Evolutionary conservation across 2,797 vertebrate genomes (phyloP), one percentile per base, ranked within the genome.

Genomic region (Pseudochromis fuscus): DNA sequence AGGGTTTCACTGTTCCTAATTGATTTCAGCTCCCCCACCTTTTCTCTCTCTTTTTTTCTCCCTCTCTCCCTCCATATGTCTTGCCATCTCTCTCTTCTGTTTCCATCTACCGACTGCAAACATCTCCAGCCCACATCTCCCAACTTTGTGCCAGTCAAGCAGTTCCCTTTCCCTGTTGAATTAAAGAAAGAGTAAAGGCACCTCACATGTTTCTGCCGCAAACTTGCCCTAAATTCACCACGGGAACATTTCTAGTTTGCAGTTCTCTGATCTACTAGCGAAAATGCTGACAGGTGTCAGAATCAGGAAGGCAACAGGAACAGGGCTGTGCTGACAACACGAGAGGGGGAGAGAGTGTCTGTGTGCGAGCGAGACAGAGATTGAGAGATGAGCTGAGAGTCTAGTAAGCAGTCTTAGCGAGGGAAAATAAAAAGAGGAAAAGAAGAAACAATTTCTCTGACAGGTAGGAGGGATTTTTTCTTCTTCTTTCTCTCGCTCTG

Each of bases 201-300:
- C 57, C 85, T 87, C 77, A 75, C 81, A 84, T 87, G 86, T 88
- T 91, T 73, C 82, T 84, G 85, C 89, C 77, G 80, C 78, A 87
- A 88, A 89, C 87, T 84, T 90, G 87, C 85, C 91, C 91, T 82
- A 92, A 92, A 94, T 93, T 92, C 91, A 87, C 83, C 84, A 82
- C 77, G 61, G 84, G 82, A 92, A 88, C 91, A 90, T 91, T 88
- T 91, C 75, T 83, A 82, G 86, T 87, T 89, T 91, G 86, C 89
- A 88, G 82, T 85, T 85, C 88, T 93, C 88, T 93, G 94, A 94
- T 94, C 89, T 91, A 83, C 89, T 90, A 91, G 93, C 87, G 78
- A 91, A 95, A 94, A 92, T 79, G 90, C 90, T 93, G 93, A 93
- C 93, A 94, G 92, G 90, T 94, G 91, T 94, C 93, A 94, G 88